Base-by-base conservation (phyloP, 2,888 invertebrate species). In the Hypsopygia costalis region DNA sequence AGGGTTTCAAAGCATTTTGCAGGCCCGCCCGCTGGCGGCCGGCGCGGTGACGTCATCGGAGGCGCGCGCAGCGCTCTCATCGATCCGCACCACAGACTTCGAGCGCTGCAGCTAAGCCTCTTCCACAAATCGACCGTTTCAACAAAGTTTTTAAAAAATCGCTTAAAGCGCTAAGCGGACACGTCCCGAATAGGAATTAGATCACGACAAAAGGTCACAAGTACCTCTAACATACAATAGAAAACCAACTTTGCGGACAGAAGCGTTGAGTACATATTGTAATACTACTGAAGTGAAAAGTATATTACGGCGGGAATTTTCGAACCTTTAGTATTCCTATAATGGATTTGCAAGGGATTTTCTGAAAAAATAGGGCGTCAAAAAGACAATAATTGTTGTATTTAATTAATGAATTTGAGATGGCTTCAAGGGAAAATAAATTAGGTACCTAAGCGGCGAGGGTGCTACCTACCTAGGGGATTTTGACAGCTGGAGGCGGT, bases 31-130 rank as follows among this genome's bases (percentile, higher is more conserved):
- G 76, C 67, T 70, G 69, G 61, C 69, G 63, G 16, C 3, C 16
- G 16, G 62, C 87, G 16, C 16, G 16, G 62, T 87, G 86, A 87
- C 87, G 86, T 87, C 87, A 86, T 57, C 37, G 34, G 41, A 57
- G 67, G 85, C 86, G 87, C 87, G 86, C 87, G 87, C 87, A 85
- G 41, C 48, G 2, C 40, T 45, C 61, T 57, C 71, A 87, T 87
- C 83, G 87, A 87, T 87, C 79, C 68, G 54, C 49, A 52, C 58
- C 54, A 47, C 62, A 55, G 59, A 64, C 66, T 63, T 62, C 51
- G 66, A 77, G 76, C 68, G 77, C 76, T 81, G 71, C 69, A 85
- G 73, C 75, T 55, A 22, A 28, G 33, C 27, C 28, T 20, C 11
- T 33, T 44, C 35, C 21, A 35, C 32, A 27, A 38, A 25, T 12